Evolutionary conservation across 2,888 invertebrate genomes (phyloP).

Genomic region (Automeris io): DNA sequence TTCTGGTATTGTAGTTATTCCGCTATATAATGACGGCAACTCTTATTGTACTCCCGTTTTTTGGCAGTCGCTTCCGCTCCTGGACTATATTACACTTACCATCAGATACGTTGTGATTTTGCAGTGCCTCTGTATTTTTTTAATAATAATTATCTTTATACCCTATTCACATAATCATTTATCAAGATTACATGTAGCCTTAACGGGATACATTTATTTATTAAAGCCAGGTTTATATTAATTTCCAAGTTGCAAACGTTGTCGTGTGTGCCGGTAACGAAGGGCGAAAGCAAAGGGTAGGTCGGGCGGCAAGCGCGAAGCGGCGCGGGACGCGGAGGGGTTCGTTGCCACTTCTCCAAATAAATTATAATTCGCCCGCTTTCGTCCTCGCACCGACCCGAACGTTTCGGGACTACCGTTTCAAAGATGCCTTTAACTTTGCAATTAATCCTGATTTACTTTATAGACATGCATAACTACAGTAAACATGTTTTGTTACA

Average conservation of each 20-base stretch:
- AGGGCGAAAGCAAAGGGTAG: slow-evolving; percentile 78
- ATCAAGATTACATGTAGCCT: too few species aligned
- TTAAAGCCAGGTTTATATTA: slow-evolving; percentile 4
- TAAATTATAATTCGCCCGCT: slow-evolving; percentile 77
- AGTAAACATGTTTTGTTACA: not conserved
- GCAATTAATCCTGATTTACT: slow-evolving; percentile 43
- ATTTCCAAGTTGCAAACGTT: slow-evolving; percentile 52
- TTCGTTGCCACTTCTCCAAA: slow-evolving; percentile 77
- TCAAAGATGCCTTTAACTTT: slow-evolving; percentile 35
- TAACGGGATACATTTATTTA: too few species aligned
- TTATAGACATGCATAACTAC: slow-evolving; percentile 18
- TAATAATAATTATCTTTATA: too few species aligned
- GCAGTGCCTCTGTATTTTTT: too few species aligned
- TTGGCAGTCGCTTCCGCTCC: too few species aligned
- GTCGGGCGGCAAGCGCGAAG: slow-evolving; percentile 48
- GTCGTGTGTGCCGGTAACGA: slow-evolving; percentile 61
- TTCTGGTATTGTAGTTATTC: too few species aligned
- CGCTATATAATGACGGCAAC: too few species aligned
- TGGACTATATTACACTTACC: too few species aligned
- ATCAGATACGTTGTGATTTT: too few species aligned
- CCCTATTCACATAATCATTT: too few species aligned
- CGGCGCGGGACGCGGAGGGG: slow-evolving; percentile 39
- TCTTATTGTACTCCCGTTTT: too few species aligned
- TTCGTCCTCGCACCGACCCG: slow-evolving; percentile 36
- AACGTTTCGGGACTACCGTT: slow-evolving; percentile 49